Evolutionary conservation across 2,888 invertebrate species (phyloP).

Genomic region (Phaedon cochleariae): DNA sequence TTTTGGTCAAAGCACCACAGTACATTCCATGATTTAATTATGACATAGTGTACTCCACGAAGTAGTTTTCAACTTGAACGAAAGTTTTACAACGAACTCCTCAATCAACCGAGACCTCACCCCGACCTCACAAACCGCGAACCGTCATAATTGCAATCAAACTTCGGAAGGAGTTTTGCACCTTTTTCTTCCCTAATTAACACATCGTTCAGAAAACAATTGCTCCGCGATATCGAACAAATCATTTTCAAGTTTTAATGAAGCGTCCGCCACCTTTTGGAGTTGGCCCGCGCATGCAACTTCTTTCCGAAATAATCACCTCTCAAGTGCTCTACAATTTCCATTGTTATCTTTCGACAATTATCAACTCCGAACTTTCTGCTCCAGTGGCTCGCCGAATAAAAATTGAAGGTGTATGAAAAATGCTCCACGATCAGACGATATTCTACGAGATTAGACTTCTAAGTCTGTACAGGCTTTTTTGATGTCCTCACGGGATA

Average conservation of each 20-base stretch:
- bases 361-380: background rate
- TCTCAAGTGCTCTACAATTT: background rate
- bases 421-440: no score
- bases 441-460: no score
- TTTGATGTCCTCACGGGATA: no score
- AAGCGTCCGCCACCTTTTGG: slow-evolving; percentile 17
- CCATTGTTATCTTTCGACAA: background rate
- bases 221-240: slow-evolving; percentile 27
- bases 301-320: background rate
- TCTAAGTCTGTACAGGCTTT: no score
- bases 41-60: background rate
- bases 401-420: no score
- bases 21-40: background rate
- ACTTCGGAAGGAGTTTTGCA: slow-evolving; percentile 21
- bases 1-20: background rate
- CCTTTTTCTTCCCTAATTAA: slow-evolving; percentile 26
- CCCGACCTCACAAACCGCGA: background rate
- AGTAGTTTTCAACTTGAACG: background rate
- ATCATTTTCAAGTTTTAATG: slow-evolving; percentile 37
- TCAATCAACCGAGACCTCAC: background rate
- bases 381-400: background rate
- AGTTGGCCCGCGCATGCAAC: slow-evolving; percentile 10
- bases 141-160: slow-evolving; percentile 23
- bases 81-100: background rate
- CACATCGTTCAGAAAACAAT: slow-evolving; percentile 35